These are phyloP conservation scores for Eleutherodactylus coqui DNA, from an alignment of 2,797 vertebrate species.

Conservation along the genomic window DNA sequence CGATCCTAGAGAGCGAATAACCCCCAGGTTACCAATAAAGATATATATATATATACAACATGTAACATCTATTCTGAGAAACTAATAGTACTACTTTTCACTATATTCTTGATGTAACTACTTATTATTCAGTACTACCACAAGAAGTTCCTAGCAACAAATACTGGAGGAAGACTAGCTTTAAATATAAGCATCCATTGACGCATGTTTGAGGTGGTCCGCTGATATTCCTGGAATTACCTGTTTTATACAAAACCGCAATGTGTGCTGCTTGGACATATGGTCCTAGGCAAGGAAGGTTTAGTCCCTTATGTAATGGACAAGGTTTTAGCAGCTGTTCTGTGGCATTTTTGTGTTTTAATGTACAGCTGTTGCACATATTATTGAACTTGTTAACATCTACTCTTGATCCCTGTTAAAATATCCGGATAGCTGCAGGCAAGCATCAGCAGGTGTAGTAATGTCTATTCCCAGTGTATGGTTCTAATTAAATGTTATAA, in stretches of 20 bases:
- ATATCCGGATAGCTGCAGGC: conserved; percentile 58
- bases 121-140: not conserved
- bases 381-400: conserved; percentile 60
- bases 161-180: not conserved
- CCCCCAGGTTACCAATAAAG: too few species aligned
- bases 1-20: too few species aligned
- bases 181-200: not conserved
- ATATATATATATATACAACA: too few species aligned
- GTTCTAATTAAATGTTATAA: conserved; percentile 50
- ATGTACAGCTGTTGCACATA: conserved; percentile 56
- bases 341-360: conserved; percentile 44
- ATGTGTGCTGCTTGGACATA: conserved; percentile 29
- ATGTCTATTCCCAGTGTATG: conserved; percentile 47
- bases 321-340: conserved; percentile 47
- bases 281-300: conserved; percentile 23
- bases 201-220: not conserved
- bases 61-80: too few species aligned
- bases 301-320: conserved; percentile 34
- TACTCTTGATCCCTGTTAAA: conserved; percentile 57
- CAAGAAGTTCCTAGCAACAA: not conserved
- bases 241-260: not conserved
- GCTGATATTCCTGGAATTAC: not conserved
- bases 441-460: conserved; percentile 53
- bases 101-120: not conserved
- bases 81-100: too few species aligned